phyloP scores from a whole-genome alignment of 2,888 invertebrate species.

The Teinopalpus imperialis region DNA sequence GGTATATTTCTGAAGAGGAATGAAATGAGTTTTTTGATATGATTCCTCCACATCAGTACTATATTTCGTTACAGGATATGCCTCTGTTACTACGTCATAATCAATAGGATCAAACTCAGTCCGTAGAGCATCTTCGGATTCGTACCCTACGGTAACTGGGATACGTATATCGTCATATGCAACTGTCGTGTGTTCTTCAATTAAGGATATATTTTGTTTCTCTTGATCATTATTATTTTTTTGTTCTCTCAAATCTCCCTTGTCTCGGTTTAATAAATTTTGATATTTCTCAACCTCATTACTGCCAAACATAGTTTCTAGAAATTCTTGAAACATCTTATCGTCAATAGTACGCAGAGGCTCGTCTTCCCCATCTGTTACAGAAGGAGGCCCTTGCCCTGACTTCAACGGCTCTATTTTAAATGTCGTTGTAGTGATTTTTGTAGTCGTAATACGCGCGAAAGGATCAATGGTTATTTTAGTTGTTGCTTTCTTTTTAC shows the following conservation, averaged over 20 bases:
- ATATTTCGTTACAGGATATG: neutral
- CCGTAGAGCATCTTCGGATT: conserved; percentile 1
- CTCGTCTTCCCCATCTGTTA: conserved; percentile 9
- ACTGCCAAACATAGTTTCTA: conserved; percentile 48
- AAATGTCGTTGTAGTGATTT: conserved; percentile 35
- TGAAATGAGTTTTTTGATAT: neutral
- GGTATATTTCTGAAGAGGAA: neutral
- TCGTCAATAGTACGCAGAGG: conserved; percentile 37
- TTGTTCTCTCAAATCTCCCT: conserved; percentile 3
- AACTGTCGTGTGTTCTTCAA: neutral
- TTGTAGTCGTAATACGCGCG: neutral
- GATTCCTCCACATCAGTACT: neutral
- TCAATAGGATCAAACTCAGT: conserved; percentile 3
- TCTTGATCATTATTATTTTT: conserved; percentile 1
- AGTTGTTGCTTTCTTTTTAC: conserved; percentile 37
- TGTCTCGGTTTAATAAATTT: conserved; percentile 25
- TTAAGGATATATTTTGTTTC: neutral
- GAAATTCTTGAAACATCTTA: conserved; percentile 45
- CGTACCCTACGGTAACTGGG: conserved; percentile 11
- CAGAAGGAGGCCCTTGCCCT: conserved; percentile 17
- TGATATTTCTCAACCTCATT: conserved; percentile 40
- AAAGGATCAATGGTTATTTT: conserved; percentile 8
- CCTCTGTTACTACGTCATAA: neutral
- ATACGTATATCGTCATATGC: neutral
- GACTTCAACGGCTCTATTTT: conserved; percentile 36